Percentiles rank a stretch among this genome's conserved stretches.
phyloP scores from a whole-genome alignment of 1,140 invertebrate genomes.

The Stenopsyche tienmushanensis region DNA sequence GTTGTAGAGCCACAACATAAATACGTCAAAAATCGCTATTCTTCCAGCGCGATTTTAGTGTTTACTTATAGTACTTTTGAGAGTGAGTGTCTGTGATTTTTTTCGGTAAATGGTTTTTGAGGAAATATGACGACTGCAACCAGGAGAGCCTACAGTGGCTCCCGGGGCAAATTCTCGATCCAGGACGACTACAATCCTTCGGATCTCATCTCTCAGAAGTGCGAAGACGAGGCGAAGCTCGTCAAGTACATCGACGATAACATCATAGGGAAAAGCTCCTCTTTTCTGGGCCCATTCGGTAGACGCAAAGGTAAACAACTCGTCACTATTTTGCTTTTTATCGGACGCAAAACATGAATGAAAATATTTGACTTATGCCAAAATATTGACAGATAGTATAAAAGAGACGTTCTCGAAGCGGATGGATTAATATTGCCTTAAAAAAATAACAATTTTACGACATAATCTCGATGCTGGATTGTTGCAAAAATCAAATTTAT shows the following conservation, averaged over 20 bases:
- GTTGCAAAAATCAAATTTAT: no score
- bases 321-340: neutral
- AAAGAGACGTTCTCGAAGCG: no score
- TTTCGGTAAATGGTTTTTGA: neutral
- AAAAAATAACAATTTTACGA: no score
- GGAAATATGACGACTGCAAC: neutral
- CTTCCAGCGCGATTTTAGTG: no score
- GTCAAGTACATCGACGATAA: conserved; percentile 78
- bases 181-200: neutral
- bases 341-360: conserved; percentile 1
- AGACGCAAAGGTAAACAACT: conserved; percentile 68
- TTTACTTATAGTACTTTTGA: no score
- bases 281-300: conserved; percentile 80
- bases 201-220: conserved; percentile 50
- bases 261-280: conserved; percentile 74
- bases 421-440: no score
- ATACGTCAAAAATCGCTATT: no score
- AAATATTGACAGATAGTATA: no score
- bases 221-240: conserved; percentile 67
- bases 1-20: no score
- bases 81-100: neutral
- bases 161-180: neutral
- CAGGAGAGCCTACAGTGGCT: neutral
- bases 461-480: no score
- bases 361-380: no score